A percentile compares a stretch with the other conserved stretches of the same genome.
Evolutionary conservation across 1,140 invertebrate species (phyloP).

Genomic region (Heliconius nattereri): DNA sequence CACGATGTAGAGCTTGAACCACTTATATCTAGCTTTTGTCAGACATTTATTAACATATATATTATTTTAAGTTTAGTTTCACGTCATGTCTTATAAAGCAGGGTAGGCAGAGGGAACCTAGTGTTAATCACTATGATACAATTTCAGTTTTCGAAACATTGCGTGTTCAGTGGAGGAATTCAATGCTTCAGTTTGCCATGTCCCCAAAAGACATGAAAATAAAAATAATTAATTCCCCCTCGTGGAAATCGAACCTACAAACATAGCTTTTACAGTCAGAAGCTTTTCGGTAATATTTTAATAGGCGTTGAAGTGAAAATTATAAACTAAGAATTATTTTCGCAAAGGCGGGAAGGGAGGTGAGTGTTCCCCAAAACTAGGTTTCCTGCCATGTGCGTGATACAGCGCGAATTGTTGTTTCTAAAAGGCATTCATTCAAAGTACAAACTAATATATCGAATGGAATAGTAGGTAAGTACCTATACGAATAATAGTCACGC

Average conservation of each 20-base stretch:
- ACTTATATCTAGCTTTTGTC: constrained; percentile 23
- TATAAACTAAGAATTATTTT: no score
- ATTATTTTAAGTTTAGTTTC: background rate
- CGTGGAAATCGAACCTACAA: background rate
- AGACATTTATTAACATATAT: background rate
- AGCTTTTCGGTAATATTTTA: background rate
- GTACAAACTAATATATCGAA: no score
- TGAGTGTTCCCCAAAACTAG: no score
- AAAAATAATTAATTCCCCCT: background rate
- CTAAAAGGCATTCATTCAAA: no score
- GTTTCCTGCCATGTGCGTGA: no score
- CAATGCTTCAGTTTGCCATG: background rate
- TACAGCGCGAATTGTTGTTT: no score
- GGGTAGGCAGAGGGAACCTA: background rate
- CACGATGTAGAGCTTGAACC: constrained; percentile 12
- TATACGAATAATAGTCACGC: background rate
- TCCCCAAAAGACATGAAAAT: background rate
- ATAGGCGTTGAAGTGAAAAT: no score
- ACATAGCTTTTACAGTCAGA: no score
- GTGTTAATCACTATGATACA: no score
- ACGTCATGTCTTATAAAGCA: background rate
- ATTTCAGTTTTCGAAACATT: background rate
- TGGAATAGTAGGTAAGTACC: no score
- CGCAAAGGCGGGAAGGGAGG: no score
- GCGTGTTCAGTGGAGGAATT: background rate